A percentile compares a stretch with the other conserved stretches of the same genome.
phyloP scores from a whole-genome alignment of 2,888 invertebrate genomes.

The Ophion slaviceki region DNA sequence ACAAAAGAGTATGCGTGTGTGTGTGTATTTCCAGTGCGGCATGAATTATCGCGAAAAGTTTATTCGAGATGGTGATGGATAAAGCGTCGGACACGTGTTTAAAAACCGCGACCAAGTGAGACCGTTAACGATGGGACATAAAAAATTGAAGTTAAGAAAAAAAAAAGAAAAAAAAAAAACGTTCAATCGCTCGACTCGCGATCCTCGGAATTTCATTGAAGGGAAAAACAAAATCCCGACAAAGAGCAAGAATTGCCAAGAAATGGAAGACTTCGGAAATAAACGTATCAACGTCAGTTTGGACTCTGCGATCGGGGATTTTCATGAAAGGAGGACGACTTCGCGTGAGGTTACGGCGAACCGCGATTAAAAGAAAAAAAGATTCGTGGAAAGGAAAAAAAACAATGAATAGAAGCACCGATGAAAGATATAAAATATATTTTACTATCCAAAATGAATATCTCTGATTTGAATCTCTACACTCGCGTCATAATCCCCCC shows the following conservation, averaged over 20 bases:
- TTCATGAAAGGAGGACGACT: slow-evolving; percentile 6
- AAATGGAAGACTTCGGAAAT: slow-evolving; percentile 68
- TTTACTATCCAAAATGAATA: slow-evolving; percentile 29
- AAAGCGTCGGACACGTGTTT: neutral
- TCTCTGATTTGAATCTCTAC: slow-evolving; percentile 32
- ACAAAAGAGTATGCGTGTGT: neutral
- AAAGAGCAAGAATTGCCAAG: slow-evolving; percentile 16
- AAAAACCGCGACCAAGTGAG: slow-evolving; percentile 30
- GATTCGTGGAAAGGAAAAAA: neutral
- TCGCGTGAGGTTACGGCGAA: neutral
- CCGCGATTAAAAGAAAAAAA: slow-evolving; percentile 17
- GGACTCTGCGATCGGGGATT: slow-evolving; percentile 15
- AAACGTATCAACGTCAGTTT: slow-evolving; percentile 33
- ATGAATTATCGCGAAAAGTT: neutral
- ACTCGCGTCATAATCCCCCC: neutral
- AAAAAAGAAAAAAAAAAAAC: neutral
- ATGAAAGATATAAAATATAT: slow-evolving; percentile 55
- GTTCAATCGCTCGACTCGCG: neutral
- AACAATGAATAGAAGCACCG: slow-evolving; percentile 57
- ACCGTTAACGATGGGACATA: neutral
- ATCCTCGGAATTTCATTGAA: slow-evolving; percentile 1
- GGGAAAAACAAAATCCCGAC: slow-evolving; percentile 23
- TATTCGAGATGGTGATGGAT: neutral
- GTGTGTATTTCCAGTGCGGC: neutral
- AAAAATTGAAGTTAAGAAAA: neutral